These are phyloP conservation scores for Orchestia grillus DNA, from an alignment of 1,140 invertebrate genomes.

Conservation along the genomic window DNA sequence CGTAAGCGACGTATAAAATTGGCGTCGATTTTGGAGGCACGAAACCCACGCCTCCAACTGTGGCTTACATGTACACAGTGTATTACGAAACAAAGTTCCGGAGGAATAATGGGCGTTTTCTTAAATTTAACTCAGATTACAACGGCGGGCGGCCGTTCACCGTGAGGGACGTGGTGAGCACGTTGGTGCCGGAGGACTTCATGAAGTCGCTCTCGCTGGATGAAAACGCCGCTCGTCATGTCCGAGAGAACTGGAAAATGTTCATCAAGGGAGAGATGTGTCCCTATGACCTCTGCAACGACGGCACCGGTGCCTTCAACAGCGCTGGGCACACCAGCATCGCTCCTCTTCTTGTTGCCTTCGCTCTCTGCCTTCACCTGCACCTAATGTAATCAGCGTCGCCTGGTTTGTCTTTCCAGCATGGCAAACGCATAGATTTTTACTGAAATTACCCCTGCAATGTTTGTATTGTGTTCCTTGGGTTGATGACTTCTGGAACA, in stretches of 20 bases:
- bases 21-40: too few species aligned
- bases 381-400: not conserved
- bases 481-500: not conserved
- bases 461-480: not conserved
- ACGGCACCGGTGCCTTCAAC: not conserved
- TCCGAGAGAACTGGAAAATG: not conserved
- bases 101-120: too few species aligned
- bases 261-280: not conserved
- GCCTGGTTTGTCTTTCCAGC: not conserved
- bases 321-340: not conserved
- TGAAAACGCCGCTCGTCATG: not conserved
- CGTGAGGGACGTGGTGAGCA: not conserved
- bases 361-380: not conserved
- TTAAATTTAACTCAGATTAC: too few species aligned
- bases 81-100: too few species aligned
- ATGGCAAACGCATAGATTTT: not conserved
- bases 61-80: too few species aligned
- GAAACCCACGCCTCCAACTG: too few species aligned
- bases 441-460: not conserved
- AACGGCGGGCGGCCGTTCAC: not conserved
- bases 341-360: not conserved
- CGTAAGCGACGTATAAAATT: too few species aligned
- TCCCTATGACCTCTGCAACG: not conserved
- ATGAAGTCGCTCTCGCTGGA: not conserved
- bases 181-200: not conserved